Conservation (phyloP, 2,888 invertebrate genomes). For the Horisme vitalbata region DNA sequence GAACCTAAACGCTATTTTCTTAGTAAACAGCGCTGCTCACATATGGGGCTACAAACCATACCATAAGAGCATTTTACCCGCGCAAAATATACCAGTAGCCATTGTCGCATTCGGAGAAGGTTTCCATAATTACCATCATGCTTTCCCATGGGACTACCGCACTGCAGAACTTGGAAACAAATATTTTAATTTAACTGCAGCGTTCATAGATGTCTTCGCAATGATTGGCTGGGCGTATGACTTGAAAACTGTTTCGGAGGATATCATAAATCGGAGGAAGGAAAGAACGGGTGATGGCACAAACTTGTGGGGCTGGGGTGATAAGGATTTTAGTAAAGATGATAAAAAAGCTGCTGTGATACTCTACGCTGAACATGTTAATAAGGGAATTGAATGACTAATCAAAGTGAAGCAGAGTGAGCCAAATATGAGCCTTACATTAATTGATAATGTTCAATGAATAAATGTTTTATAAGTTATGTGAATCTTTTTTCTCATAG, state of each 20-base stretch:
- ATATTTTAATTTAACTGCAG: slow-evolving; percentile 46
- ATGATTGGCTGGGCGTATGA: slow-evolving; percentile 59
- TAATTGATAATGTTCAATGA: too few species aligned
- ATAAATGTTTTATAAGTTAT: too few species aligned
- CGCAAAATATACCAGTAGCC: slow-evolving; percentile 38
- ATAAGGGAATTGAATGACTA: too few species aligned
- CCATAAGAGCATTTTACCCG: slow-evolving; percentile 54
- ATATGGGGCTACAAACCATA: slow-evolving; percentile 71
- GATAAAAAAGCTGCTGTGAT: slow-evolving; percentile 14
- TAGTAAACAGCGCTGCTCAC: slow-evolving; percentile 86
- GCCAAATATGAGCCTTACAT: too few species aligned
- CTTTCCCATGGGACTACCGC: slow-evolving; percentile 12
- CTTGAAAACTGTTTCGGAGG: slow-evolving; percentile 44
- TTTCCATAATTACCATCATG: slow-evolving; percentile 15
- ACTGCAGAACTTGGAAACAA: slow-evolving; percentile 45
- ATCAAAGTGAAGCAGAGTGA: too few species aligned
- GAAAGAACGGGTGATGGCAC: slow-evolving; percentile 53
- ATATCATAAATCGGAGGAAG: slow-evolving; percentile 39
- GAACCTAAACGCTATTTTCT: slow-evolving; percentile 84
- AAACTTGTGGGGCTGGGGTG: slow-evolving; percentile 40
- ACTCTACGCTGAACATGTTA: slow-evolving; percentile 8
- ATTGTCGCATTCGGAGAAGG: slow-evolving; percentile 8
- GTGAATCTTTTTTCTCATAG: too few species aligned
- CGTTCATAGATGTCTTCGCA: slow-evolving; percentile 55
- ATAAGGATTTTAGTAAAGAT: slow-evolving; percentile 24